Conservation (phyloP, 2,888 invertebrate genomes). For the Thereva nobilitata region DNA sequence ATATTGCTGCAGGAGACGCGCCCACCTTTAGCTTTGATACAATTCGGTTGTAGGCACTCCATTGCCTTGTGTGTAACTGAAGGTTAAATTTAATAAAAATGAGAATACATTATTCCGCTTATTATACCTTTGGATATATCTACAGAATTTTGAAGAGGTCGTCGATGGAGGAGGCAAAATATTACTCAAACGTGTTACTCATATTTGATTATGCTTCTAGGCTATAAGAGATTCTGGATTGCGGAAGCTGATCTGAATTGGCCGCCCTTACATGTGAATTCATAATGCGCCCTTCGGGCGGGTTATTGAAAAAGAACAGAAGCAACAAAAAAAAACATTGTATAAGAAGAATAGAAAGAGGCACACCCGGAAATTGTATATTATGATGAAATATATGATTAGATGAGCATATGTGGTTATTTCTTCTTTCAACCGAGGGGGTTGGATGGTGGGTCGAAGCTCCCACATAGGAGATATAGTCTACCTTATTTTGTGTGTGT, state of each 20-base stretch:
- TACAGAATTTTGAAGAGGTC: constrained; percentile 37
- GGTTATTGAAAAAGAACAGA: constrained; percentile 20
- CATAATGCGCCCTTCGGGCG: constrained; percentile 17
- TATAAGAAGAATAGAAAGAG: too few species aligned
- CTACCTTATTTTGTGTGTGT: too few species aligned
- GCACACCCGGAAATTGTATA: too few species aligned
- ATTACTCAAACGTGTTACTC: constrained; percentile 41
- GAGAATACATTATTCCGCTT: constrained; percentile 41
- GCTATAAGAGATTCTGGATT: constrained; percentile 15
- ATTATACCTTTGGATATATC: constrained; percentile 38
- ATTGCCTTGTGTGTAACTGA: constrained; percentile 35
- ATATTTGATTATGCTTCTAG: constrained; percentile 38
- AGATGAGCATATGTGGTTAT: too few species aligned
- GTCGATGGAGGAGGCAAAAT: constrained; percentile 24
- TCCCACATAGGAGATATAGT: too few species aligned
- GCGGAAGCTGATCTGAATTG: constrained; percentile 16
- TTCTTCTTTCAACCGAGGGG: too few species aligned
- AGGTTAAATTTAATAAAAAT: constrained; percentile 42
- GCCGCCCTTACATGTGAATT: constrained; percentile 21
- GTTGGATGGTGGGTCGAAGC: too few species aligned
- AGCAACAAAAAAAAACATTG: too few species aligned
- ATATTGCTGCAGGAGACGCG: not conserved
- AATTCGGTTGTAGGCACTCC: constrained; percentile 2
- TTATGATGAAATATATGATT: too few species aligned
- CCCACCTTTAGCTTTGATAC: not conserved